Evolutionary conservation across 2,888 invertebrate species (phyloP).

Genomic region (Apamea epomidion): DNA sequence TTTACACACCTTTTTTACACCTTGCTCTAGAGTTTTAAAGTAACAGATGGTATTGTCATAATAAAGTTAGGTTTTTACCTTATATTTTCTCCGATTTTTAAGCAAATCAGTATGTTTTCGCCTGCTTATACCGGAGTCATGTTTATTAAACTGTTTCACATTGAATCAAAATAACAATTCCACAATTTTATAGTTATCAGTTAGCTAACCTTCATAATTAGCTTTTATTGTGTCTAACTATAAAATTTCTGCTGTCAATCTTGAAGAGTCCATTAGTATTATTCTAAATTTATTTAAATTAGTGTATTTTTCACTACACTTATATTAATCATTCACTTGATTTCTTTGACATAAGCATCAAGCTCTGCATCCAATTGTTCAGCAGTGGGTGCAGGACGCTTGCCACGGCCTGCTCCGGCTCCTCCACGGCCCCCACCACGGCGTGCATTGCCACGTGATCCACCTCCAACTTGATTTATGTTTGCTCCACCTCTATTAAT

Average conservation of each 20-base stretch:
- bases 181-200: constrained; percentile 46
- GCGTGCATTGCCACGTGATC: constrained; percentile 76
- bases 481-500: constrained; percentile 69
- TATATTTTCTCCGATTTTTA: not conserved
- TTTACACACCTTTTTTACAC: not conserved
- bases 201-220: constrained; percentile 38
- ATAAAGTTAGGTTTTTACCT: not conserved
- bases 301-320: constrained; percentile 72
- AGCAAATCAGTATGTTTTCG: not conserved
- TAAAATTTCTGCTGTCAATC: constrained; percentile 59
- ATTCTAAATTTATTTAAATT: constrained; percentile 62
- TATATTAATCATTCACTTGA: constrained; percentile 89
- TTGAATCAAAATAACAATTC: constrained; percentile 53
- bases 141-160: constrained; percentile 63
- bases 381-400: constrained; percentile 94
- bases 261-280: constrained; percentile 48
- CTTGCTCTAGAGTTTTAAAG: not conserved
- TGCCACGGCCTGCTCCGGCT: constrained; percentile 87
- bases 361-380: constrained; percentile 98
- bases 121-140: constrained; percentile 51
- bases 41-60: not conserved
- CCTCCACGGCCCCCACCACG: constrained; percentile 80
- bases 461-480: constrained; percentile 80
- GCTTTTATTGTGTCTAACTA: constrained; percentile 18
- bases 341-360: constrained; percentile 98